Evolutionary conservation across 2,113 vertebrate genomes (phyloP).

Genomic region (human (Homo sapiens)): GRCh38 chr1:189899501-189900000

Average conservation of each 20-base stretch:
- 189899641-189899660: constrained; percentile 41
- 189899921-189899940: not conserved
- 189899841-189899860: constrained; percentile 2
- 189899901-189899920: not conserved
- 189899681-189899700: constrained; percentile 42
- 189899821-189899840: constrained; percentile 21
- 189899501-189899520: not conserved
- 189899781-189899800: not conserved
- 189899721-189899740: constrained; percentile 52
- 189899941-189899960: accelerated
- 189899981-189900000: not conserved
- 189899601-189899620: constrained; percentile 36
- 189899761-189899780: constrained; percentile 50
- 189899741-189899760: constrained; percentile 31
- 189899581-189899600: constrained; percentile 35
- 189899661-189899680: constrained; percentile 60
- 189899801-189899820: constrained; percentile 10
- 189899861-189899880: not conserved
- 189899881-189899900: not conserved
- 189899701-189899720: constrained; percentile 50
- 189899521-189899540: constrained; percentile 44
- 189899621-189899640: constrained; percentile 60
- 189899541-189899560: constrained; percentile 14
- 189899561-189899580: not conserved
- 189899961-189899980: not conserved